phyloP scores from a whole-genome alignment of 2,113 vertebrate genomes.

The Urocolius indicus region DNA sequence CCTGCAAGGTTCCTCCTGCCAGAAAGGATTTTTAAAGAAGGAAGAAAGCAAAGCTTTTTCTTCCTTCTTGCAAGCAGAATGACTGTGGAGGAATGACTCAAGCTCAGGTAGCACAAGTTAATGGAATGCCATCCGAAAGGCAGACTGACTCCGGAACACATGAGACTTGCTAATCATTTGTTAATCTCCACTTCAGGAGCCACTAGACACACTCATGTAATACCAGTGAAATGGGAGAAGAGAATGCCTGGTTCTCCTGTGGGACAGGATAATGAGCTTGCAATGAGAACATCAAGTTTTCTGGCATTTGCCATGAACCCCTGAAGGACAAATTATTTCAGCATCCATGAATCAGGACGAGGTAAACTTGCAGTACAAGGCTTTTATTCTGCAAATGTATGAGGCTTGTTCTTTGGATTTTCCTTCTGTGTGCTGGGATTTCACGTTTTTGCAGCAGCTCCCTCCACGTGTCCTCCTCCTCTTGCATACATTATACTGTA shows the following conservation, averaged over 20 bases:
- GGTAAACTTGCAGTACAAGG: neutral
- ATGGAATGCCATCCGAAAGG: constrained; percentile 8
- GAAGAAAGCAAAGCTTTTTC: neutral
- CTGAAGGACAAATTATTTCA: neutral
- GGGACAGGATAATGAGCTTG: neutral
- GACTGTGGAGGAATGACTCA: constrained; percentile 32
- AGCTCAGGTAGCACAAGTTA: neutral
- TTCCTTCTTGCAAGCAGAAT: neutral
- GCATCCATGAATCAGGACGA: neutral
- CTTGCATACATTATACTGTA: neutral
- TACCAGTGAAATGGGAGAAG: neutral
- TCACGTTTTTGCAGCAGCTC: neutral
- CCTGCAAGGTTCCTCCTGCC: neutral
- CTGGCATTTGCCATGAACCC: neutral
- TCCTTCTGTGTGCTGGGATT: neutral
- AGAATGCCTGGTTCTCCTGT: neutral
- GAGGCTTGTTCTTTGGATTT: neutral
- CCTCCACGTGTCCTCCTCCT: neutral
- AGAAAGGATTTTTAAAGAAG: neutral
- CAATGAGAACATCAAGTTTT: neutral
- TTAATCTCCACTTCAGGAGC: neutral
- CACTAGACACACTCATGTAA: neutral
- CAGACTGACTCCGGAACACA: constrained; percentile 46
- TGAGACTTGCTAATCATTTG: constrained; percentile 13
- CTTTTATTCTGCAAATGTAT: constrained; percentile 18